Evolutionary conservation across 2,113 vertebrate species (phyloP), one percentile per base, ranked within the genome.

Genomic region (Prunella fulvescens): DNA sequence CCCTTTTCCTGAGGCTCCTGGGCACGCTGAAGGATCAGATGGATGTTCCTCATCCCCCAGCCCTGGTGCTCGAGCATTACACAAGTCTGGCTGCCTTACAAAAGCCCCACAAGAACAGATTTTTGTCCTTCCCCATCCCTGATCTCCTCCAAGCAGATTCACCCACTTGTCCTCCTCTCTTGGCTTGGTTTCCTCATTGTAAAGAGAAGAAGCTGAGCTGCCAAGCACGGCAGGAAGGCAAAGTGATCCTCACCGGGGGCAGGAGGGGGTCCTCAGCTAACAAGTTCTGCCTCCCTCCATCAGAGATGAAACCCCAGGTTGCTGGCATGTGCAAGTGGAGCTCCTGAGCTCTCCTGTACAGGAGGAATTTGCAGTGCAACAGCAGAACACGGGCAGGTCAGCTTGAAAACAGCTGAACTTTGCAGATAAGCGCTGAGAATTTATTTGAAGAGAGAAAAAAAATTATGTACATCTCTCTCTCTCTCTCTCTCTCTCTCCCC

Each of bases 321-420:
- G 83, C 91, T 83, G 82, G 69, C 50, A 0, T 60, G 86, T 31
- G 80, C 83, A n/a, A 91, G 66, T 57, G 78, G 45, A 78, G 66
- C 22, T 89, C 88, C 90, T 44, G 83, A 94, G 91, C 77, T 65
- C 65, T 61, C 72, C 88, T 47, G 40, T 17, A 33, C 73, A 40
- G 53, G 58, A 92, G 62, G 80, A 88, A 91, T 93, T 92, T 78
- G 92, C 37, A 24, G 47, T 37, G n/a, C 57, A 83, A 74, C 80
- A 92, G 80, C 73, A 39, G 54, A 87, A 89, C 62, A 69, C 0
- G 2, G 69, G 77, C 77, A 93, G 82, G 88, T 94, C 92, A 95
- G 92, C 91, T 40, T 50, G 66, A 76, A 94, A 95, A 86, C 96
- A 96, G 95, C 95, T 96, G 96, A 96, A 89, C 93, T 93, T 91